A percentile compares a stretch with the other conserved stretches of the same genome.
Evolutionary conservation across 2,113 vertebrate species (phyloP).

Genomic region (Chaenocephalus aceratus): DNA sequence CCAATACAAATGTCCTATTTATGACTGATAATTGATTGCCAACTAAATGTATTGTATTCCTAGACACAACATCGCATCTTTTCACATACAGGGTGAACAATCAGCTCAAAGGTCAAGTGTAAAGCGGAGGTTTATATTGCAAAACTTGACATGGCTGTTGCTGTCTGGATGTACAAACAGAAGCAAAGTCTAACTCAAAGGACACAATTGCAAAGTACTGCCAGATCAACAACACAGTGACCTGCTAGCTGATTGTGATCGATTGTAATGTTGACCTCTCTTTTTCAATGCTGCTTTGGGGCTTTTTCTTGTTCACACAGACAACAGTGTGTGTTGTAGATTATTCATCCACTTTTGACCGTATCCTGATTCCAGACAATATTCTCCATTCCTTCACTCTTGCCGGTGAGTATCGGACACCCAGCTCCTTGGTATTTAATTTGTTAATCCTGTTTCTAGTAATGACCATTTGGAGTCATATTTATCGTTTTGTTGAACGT

Average conservation of each 20-base stretch:
- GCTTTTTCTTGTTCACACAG: background rate
- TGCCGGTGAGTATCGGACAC: background rate
- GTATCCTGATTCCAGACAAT: background rate
- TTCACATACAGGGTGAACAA: too few relatives aligned
- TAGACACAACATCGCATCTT: too few relatives aligned
- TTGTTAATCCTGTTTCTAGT: background rate
- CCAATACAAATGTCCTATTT: too few relatives aligned
- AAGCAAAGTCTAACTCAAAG: background rate
- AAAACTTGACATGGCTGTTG: background rate
- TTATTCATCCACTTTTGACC: background rate
- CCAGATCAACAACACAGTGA: background rate
- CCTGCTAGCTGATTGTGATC: background rate
- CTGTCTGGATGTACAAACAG: background rate
- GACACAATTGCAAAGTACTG: background rate
- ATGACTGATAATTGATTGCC: too few relatives aligned
- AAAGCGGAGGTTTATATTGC: background rate
- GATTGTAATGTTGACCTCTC: constrained; percentile 2
- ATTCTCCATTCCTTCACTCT: background rate
- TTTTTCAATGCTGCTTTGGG: background rate
- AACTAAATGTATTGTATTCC: too few relatives aligned
- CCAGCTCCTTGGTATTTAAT: background rate
- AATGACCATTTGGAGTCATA: background rate
- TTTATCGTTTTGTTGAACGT: background rate
- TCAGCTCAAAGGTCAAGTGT: background rate
- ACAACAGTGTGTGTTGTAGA: background rate